These are phyloP conservation scores for Rhagophthalmus giganteus DNA, from an alignment of 2,888 invertebrate species.

Conservation along the genomic window DNA sequence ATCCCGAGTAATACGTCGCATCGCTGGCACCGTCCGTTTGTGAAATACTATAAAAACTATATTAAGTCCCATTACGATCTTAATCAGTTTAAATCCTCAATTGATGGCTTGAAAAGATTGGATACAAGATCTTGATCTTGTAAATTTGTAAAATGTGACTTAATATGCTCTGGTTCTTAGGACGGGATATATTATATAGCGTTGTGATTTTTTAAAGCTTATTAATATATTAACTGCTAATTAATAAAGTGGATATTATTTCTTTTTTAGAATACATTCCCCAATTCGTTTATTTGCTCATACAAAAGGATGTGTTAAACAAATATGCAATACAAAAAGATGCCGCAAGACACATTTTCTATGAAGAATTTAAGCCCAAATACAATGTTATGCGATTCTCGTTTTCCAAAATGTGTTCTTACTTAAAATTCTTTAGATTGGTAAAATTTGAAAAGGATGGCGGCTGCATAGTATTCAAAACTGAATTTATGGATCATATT, in stretches of 20 bases:
- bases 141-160: too few species aligned
- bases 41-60: too few species aligned
- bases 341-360: constrained; percentile 6
- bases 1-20: too few species aligned
- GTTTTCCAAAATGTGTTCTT: constrained; percentile 5
- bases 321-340: background rate
- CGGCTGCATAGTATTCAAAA: background rate
- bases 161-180: too few species aligned
- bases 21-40: too few species aligned
- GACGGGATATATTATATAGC: too few species aligned
- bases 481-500: constrained; percentile 1
- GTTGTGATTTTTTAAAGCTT: background rate
- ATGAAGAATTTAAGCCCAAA: constrained; percentile 9
- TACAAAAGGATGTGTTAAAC: constrained; percentile 3
- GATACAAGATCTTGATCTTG: too few species aligned
- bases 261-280: constrained; percentile 3
- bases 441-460: background rate
- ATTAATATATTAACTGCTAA: too few species aligned
- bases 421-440: constrained; percentile 1
- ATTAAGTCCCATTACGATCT: too few species aligned
- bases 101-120: too few species aligned
- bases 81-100: too few species aligned
- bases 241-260: too few species aligned
- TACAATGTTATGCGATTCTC: constrained; percentile 2
- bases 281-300: background rate